phyloP scores from a whole-genome alignment of 2,113 vertebrate genomes.

The Vimba vimba region DNA sequence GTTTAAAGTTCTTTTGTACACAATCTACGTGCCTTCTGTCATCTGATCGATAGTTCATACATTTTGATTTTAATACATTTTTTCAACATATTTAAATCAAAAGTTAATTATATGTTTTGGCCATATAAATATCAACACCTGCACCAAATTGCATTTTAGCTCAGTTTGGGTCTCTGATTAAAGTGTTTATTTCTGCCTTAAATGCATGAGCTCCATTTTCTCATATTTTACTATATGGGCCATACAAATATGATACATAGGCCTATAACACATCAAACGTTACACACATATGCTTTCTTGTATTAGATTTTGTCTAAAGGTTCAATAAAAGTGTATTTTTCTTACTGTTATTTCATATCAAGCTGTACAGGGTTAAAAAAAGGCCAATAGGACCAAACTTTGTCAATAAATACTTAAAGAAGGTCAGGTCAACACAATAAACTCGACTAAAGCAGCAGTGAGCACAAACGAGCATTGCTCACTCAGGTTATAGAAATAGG shows the following conservation, averaged over 20 bases:
- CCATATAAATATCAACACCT: neutral
- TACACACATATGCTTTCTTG: too few species aligned
- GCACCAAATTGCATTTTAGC: neutral
- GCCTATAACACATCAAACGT: too few species aligned
- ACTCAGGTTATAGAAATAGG: neutral
- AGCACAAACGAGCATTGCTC: neutral
- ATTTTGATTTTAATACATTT: too few species aligned
- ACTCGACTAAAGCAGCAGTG: neutral
- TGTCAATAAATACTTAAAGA: neutral
- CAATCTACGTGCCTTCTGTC: neutral
- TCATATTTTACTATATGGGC: too few species aligned
- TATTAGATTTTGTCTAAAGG: too few species aligned
- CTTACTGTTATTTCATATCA: neutral
- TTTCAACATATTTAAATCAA: neutral
- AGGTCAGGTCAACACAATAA: neutral
- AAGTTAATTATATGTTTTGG: neutral
- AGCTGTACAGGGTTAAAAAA: neutral
- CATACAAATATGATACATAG: too few species aligned
- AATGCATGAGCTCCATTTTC: too few species aligned
- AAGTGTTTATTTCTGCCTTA: neutral
- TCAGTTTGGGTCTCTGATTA: neutral
- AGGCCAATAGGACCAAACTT: neutral
- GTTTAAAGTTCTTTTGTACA: neutral
- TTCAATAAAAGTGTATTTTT: neutral
- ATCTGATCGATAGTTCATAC: too few species aligned